A percentile compares a stretch with the other conserved stretches of the same genome.
phyloP scores from a whole-genome alignment of 2,113 vertebrate species.

The Aphyosemion australe region DNA sequence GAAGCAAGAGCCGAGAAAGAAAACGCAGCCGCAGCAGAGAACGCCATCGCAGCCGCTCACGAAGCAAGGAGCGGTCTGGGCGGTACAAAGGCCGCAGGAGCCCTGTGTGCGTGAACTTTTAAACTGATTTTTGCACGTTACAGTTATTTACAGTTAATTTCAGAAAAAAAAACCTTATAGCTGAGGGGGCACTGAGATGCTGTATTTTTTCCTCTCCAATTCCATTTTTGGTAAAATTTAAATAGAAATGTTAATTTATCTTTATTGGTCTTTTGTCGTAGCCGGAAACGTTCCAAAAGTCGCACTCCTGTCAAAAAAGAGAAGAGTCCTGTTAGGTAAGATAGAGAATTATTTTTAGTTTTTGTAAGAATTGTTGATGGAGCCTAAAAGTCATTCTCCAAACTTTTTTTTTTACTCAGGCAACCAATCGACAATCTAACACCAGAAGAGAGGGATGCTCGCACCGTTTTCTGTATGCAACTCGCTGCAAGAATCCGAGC shows the following conservation, averaged over 20 bases:
- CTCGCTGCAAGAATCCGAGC: slow-evolving; percentile 96
- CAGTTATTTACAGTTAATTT: too few relatives aligned
- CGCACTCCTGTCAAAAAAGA: slow-evolving; percentile 96
- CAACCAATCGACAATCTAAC: slow-evolving; percentile 97
- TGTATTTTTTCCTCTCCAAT: too few relatives aligned
- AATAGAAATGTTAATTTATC: too few relatives aligned
- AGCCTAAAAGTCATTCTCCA: too few relatives aligned
- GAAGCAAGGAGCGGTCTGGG: slow-evolving; percentile 89
- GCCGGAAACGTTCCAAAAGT: slow-evolving; percentile 89
- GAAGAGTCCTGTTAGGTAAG: slow-evolving; percentile 94
- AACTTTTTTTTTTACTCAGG: slow-evolving; percentile 65
- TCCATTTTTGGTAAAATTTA: too few relatives aligned
- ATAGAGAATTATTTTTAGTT: background rate
- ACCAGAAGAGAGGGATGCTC: slow-evolving; percentile 95
- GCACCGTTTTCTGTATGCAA: slow-evolving; percentile 99
- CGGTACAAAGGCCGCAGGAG: slow-evolving; percentile 85
- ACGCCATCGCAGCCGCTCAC: slow-evolving; percentile 87
- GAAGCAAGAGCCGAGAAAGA: slow-evolving; percentile 89
- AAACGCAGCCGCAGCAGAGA: slow-evolving; percentile 92
- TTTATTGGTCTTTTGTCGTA: slow-evolving; percentile 50
- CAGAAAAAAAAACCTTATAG: too few relatives aligned
- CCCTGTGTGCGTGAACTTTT: slow-evolving; percentile 86
- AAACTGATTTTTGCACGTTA: too few relatives aligned
- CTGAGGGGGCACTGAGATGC: too few relatives aligned
- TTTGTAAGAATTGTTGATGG: background rate